Base-by-base conservation (phyloP, 2,888 invertebrate species). In the Dusona sp. region DNA sequence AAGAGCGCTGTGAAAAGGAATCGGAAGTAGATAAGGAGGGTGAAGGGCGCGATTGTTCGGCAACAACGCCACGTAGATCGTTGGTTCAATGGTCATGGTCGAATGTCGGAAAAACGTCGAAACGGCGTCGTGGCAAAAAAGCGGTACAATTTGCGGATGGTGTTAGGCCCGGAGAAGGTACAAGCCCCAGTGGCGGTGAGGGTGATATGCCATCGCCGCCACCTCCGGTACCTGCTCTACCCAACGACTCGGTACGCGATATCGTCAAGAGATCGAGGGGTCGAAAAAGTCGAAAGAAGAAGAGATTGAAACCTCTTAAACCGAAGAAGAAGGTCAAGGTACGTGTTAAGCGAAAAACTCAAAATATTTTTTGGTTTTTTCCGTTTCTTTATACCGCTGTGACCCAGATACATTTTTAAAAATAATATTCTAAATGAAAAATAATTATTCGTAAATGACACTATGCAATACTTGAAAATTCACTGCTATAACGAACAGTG, bases 131-230 rank as follows among this genome's bases (percentile, higher is more conserved):
- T 11, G 73, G 79, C 25, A 87, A 84, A 22, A 95, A 95, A 89
- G 94, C 94, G 9, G 96, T 96, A 3, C 95, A 95, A 89, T 96
- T 96, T 90, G 96, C 96, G 3, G 96, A 96, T 91, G 96, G 96
- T 3, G 94, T 96, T 25, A 94, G 94, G 84, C 96, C 96, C 0
- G 96, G 95, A 0, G 95, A 95, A 89, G 95, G 95, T 1, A 95
- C 95, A 1, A 95, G 95, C 81, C 95, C 95, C 0, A 95, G 95
- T 42, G 95, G 95, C 1, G 95, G 95, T 2, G 96, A 96, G 89
- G 95, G 95, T 38, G 96, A 96, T 85, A 94, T 96, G 90, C 95
- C 95, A 0, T 96, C 96, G 1, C 96, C 96, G 1, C 96, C 96
- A 3, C 96, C 96, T 1, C 94, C 95, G 1, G 90, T 93, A 9